Evolutionary conservation across 2,113 vertebrate species (phyloP), one percentile per base, ranked within the genome.

Genomic region (Anoura caudifer): DNA sequence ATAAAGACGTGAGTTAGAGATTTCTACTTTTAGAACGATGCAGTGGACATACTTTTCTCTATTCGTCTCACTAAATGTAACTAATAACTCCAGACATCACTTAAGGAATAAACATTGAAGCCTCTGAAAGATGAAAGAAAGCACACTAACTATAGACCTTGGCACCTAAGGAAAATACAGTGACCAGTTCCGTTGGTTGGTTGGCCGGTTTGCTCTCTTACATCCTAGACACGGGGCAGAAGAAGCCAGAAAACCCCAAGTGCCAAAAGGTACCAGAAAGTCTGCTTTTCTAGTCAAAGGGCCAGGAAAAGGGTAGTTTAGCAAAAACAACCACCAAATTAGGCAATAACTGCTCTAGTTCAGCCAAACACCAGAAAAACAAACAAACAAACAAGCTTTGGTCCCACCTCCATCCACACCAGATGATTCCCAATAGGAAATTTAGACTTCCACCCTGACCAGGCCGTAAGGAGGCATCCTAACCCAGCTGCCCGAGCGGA

Each of bases 391-490:
- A 47, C 43, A 52, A 52, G 10, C 14, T 50, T 0, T 38, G 24
- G 3, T 31, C 10, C 52, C 13, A 36, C 13, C 7, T 13, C 2
- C 4, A 33, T 3, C 26, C 17, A 56, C 0, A 85, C 5, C 22
- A 70, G 31, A 87, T 81, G 52, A 61, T 47, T 14, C 4, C 7
- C 1, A 14, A 0, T 4, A 4, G 15, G 14, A 11, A 65, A 52
- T 1, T 16, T 67, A 31, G 7, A 22, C 1, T 7, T 75, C 10
- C 2, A 43, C 5, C 7, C 6, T 38, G 2, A 28, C 28, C 19
- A 56, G 36, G 12, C 4, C 43, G 0, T 82, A 50, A 41, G 2
- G 13, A 80, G 41, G 15, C 1, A 38, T 8, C 5, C 0, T 76
- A 77, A 20, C 6, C 13, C n/a, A 52, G 33, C 4, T 77, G n/a